phyloP scores from a whole-genome alignment of 2,113 vertebrate genomes.

The Pachypanchax playfairii region DNA sequence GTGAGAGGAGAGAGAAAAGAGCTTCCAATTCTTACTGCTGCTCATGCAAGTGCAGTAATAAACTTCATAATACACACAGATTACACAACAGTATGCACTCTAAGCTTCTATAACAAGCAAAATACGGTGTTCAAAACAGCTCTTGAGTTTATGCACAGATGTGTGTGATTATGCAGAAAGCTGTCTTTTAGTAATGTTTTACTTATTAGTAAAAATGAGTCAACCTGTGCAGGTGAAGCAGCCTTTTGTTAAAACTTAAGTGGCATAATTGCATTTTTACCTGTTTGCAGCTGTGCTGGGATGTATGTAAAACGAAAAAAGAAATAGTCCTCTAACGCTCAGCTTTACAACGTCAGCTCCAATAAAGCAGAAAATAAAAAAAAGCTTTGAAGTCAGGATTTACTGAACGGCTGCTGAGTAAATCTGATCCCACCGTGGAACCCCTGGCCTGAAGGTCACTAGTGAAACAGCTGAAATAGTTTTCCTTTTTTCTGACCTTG shows the following conservation, averaged over 20 bases:
- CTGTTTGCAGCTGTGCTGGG: neutral
- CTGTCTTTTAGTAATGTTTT: too few relatives aligned
- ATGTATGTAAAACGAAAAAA: neutral
- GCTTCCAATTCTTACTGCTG: too few relatives aligned
- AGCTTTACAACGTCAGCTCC: slow-evolving; percentile 31
- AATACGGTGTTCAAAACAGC: neutral
- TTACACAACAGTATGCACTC: too few relatives aligned
- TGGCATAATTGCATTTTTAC: too few relatives aligned
- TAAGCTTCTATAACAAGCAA: too few relatives aligned
- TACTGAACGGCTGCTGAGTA: slow-evolving; percentile 15
- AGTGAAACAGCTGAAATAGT: slow-evolving; percentile 58
- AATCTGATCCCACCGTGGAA: slow-evolving; percentile 43
- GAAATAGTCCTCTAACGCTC: neutral
- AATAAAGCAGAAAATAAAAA: slow-evolving; percentile 30
- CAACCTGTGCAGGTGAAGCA: too few relatives aligned
- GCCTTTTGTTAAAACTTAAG: too few relatives aligned
- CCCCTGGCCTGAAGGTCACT: slow-evolving; percentile 30
- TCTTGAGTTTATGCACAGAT: too few relatives aligned
- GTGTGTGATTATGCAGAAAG: too few relatives aligned
- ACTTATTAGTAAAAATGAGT: too few relatives aligned
- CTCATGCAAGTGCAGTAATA: neutral
- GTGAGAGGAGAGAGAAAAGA: too few relatives aligned
- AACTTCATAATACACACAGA: neutral
- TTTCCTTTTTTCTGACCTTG: slow-evolving; percentile 22
- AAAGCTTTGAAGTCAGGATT: slow-evolving; percentile 49